Evolutionary conservation across 2,797 vertebrate genomes (phyloP).

Genomic region (Poecilia picta): DNA sequence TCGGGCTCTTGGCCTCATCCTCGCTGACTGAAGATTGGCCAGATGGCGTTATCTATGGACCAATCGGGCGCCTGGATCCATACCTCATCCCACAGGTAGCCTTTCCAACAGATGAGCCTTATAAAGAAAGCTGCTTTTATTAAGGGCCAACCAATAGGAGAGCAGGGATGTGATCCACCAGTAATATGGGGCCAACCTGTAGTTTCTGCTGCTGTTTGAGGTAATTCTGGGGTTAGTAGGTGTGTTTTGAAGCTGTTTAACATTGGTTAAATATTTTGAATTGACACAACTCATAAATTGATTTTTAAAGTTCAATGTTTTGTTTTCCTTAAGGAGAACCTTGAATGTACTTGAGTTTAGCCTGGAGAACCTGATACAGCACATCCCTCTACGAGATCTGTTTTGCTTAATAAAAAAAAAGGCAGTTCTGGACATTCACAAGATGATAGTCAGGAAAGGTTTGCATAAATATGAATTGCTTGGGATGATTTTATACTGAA

Average conservation of each 20-base stretch:
- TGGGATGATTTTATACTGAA: neutral
- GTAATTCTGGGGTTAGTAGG: conserved; percentile 17
- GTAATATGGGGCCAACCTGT: conserved; percentile 38
- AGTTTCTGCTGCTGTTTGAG: conserved; percentile 31
- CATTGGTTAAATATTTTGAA: conserved; percentile 7
- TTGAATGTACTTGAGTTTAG: neutral
- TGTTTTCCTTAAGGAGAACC: neutral
- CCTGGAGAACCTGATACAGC: neutral
- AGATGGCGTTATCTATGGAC: conserved; percentile 80
- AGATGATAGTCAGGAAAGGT: neutral
- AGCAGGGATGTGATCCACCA: conserved; percentile 36
- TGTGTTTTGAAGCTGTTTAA: conserved; percentile 36
- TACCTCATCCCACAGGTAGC: conserved; percentile 83
- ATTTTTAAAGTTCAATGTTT: neutral
- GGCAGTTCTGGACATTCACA: neutral
- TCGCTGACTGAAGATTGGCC: conserved; percentile 83
- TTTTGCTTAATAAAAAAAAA: neutral
- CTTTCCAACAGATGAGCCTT: conserved; percentile 68
- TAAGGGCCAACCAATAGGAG: conserved; percentile 79
- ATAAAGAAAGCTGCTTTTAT: conserved; percentile 80
- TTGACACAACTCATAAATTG: neutral
- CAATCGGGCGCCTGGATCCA: conserved; percentile 78
- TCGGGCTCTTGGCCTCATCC: conserved; percentile 58
- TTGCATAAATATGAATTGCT: neutral
- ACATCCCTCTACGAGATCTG: neutral